phyloP scores from a whole-genome alignment of 2,113 vertebrate species.

The Gila orcuttii region DNA sequence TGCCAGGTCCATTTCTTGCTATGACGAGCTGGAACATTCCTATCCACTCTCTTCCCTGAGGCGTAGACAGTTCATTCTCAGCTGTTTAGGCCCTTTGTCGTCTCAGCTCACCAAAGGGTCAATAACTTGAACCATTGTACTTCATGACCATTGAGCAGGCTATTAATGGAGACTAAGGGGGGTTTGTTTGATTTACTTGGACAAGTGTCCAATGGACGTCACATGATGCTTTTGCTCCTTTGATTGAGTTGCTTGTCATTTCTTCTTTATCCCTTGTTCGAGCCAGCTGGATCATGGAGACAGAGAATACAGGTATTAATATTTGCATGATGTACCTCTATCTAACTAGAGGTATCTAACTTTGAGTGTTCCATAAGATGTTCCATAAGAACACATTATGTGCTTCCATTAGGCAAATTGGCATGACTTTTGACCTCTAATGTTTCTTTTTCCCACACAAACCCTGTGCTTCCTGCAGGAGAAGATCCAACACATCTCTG shows the following conservation, averaged over 20 bases:
- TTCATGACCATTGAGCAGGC: neutral
- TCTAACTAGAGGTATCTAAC: neutral
- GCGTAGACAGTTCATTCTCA: slow-evolving; percentile 11
- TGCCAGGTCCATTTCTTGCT: too few relatives aligned
- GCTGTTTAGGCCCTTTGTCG: slow-evolving; percentile 28
- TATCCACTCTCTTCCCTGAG: too few relatives aligned
- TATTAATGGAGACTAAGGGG: slow-evolving; percentile 10
- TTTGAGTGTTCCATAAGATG: neutral
- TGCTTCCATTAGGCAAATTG: neutral
- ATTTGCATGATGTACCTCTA: neutral
- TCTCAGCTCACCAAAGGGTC: slow-evolving; percentile 28
- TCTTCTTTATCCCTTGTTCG: neutral
- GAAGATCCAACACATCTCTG: neutral
- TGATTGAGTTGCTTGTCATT: neutral
- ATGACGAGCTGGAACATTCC: too few relatives aligned
- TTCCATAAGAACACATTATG: neutral
- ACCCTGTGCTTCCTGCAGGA: neutral
- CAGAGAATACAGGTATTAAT: neutral
- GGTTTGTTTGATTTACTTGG: slow-evolving; percentile 13
- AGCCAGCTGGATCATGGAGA: neutral
- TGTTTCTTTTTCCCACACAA: neutral
- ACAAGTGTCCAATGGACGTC: neutral
- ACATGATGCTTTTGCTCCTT: neutral
- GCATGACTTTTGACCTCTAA: neutral
- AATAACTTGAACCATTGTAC: slow-evolving; percentile 16